Base-by-base conservation (phyloP, 2,113 vertebrate genomes). In the Cynopterus brachyotis region DNA sequence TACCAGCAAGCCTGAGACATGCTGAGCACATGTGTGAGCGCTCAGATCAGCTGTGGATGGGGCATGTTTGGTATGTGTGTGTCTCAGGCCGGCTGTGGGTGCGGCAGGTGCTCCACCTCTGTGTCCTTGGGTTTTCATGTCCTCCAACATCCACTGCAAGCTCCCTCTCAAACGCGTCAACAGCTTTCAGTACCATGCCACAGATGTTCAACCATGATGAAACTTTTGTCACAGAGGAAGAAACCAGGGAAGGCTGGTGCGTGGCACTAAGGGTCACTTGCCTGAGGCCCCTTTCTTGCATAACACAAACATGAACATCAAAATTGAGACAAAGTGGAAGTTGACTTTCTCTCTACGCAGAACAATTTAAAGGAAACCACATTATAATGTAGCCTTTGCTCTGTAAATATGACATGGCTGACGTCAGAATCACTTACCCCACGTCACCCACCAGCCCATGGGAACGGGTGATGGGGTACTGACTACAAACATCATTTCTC, bases 391-490 rank as follows among this genome's bases (percentile, higher is more conserved):
- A 66, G 35, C 64, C 53, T 45, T 32, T 55, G 37, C 62, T 32
- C 13, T 16, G 32, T 72, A 66, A 79, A 72, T 11, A 11, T 13
- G 53, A 37, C 3, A 19, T 0, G 2, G 35, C 66, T 37, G 55
- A 53, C 3, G 40, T 76, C 50, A 40, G 80, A 75, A 59, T 0
- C 2, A 2, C 13, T 3, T 32, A 17, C 1, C 35, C 50, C 24
- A 2, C 4, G 1, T 16, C 66, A 9, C 15, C 42, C 13, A 9
- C 60, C 17, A 37, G 55, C 28, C 72, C 19, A 1, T 13, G 57
- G 22, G 47, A 72, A 17, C 9, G 3, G 19, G 16, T 7, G n/a
- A 55, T 4, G 53, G 28, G 22, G 17, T 22, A 6, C 0, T 0
- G 8, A 22, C 26, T 16, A 0, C 40, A 5, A 8, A 47, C 32